phyloP scores from a whole-genome alignment of 1,140 invertebrate species.

The Calycopis cecrops region DNA sequence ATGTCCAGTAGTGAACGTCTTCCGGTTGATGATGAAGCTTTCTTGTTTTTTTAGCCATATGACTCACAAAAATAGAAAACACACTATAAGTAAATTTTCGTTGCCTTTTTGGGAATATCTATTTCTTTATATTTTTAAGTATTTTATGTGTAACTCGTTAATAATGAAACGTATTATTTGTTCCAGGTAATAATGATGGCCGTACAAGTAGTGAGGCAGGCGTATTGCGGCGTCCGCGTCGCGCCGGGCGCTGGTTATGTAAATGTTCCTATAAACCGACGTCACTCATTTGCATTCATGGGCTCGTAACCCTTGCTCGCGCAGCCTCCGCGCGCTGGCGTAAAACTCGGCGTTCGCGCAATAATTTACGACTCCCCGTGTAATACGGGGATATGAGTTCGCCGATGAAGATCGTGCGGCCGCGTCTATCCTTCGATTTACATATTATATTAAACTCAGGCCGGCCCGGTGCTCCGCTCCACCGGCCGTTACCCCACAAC shows the following conservation, averaged over 20 bases:
- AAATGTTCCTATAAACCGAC: conserved; percentile 63
- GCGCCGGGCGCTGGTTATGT: conserved; percentile 34
- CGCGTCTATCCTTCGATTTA: conserved; percentile 65
- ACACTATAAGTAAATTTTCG: too few relatives aligned
- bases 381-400: conserved; percentile 69
- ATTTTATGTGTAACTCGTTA: too few relatives aligned
- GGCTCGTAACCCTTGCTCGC: conserved; percentile 68
- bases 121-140: too few relatives aligned
- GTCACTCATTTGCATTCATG: conserved; percentile 72
- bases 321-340: conserved; percentile 45
- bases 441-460: conserved; percentile 72
- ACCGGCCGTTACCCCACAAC: conserved; percentile 68
- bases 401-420: conserved; percentile 51
- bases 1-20: too few relatives aligned
- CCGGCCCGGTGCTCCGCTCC: conserved; percentile 43
- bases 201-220: background rate
- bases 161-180: conserved; percentile 1
- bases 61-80: too few relatives aligned
- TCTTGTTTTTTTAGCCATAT: too few relatives aligned
- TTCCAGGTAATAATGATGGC: conserved; percentile 12
- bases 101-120: too few relatives aligned
- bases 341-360: conserved; percentile 63
- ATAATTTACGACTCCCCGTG: conserved; percentile 68
- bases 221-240: background rate
- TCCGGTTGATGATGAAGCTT: too few relatives aligned